These are phyloP conservation scores for Caenorhabditis panamensis DNA, from an alignment of 2,888 invertebrate genomes.

Conservation along the genomic window DNA sequence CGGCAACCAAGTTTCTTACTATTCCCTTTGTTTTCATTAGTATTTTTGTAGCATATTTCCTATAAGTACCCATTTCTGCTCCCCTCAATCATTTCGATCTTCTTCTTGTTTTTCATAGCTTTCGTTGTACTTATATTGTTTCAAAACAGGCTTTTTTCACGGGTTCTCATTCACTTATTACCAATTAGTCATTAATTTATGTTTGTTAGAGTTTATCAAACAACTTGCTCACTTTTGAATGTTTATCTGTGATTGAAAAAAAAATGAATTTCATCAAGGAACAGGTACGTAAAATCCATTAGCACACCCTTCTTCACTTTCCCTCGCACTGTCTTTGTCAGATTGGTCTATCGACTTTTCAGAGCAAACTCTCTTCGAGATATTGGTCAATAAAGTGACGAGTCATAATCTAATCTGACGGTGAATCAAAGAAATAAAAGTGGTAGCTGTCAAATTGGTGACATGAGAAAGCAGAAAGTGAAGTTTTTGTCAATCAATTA, in stretches of 20 bases:
- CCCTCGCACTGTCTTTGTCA: no score
- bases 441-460: no score
- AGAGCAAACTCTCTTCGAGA: no score
- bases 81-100: constrained; percentile 15
- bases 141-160: constrained; percentile 31
- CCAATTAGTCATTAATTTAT: constrained; percentile 34
- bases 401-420: no score
- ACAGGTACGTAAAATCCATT: no score
- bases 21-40: not conserved
- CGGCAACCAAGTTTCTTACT: not conserved
- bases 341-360: no score
- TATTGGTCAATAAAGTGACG: no score
- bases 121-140: constrained; percentile 22
- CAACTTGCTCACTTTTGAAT: not conserved
- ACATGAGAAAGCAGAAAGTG: no score
- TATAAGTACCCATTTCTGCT: not conserved
- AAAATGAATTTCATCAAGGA: no score
- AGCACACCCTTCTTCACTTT: no score
- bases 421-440: no score
- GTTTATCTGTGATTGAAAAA: constrained; percentile 1
- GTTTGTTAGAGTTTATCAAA: not conserved
- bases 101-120: constrained; percentile 29
- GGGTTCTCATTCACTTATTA: constrained; percentile 18
- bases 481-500: no score
- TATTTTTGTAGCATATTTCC: not conserved